Conservation (phyloP, 2,888 invertebrate species). For the Biston betularia region DNA sequence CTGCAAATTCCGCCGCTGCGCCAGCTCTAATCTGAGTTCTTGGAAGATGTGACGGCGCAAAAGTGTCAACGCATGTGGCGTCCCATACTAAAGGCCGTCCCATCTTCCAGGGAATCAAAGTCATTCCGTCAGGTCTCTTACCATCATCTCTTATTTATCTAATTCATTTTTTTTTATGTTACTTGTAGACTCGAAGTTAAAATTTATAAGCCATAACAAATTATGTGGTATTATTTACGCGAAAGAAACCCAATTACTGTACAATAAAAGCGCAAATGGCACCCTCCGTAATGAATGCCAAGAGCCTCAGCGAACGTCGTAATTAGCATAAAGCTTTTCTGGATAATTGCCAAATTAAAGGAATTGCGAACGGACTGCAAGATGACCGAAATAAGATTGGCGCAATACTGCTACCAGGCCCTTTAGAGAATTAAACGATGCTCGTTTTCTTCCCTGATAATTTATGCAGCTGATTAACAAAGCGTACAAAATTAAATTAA, state of each 20-base stretch:
- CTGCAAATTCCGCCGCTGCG: too few species aligned
- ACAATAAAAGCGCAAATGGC: constrained; percentile 46
- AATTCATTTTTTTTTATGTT: too few species aligned
- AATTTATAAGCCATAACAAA: constrained; percentile 15
- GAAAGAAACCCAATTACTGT: constrained; percentile 47
- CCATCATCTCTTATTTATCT: too few species aligned
- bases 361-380: constrained; percentile 38
- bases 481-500: constrained; percentile 14
- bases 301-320: constrained; percentile 43
- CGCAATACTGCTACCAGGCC: constrained; percentile 27
- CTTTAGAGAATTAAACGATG: constrained; percentile 28
- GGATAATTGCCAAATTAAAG: constrained; percentile 64
- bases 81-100: too few species aligned
- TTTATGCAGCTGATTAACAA: constrained; percentile 50
- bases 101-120: too few species aligned
- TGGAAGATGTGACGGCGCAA: too few species aligned
- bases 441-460: constrained; percentile 56
- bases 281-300: constrained; percentile 39
- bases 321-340: constrained; percentile 68
- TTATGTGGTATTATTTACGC: constrained; percentile 24
- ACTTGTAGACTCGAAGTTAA: not conserved
- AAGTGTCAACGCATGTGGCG: too few species aligned
- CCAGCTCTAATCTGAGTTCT: too few species aligned
- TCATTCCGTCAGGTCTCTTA: too few species aligned
- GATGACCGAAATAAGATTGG: constrained; percentile 29